These are phyloP conservation scores for Ivindomyrus marchei DNA, from an alignment of 2,113 vertebrate species.

Conservation along the genomic window DNA sequence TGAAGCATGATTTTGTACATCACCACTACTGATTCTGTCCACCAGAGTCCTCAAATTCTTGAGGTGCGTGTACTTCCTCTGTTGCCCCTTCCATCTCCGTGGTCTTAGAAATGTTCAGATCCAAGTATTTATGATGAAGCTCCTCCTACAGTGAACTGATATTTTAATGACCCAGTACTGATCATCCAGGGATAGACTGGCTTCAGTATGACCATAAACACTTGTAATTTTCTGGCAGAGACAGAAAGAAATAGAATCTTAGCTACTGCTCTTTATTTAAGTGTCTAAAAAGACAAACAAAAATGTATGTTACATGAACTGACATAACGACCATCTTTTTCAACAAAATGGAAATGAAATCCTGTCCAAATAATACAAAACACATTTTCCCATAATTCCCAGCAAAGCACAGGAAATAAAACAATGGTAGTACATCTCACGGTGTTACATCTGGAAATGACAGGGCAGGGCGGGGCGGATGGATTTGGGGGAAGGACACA, in stretches of 20 bases:
- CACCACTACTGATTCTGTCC: background rate
- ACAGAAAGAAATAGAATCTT: background rate
- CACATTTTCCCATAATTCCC: background rate
- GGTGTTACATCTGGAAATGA: background rate
- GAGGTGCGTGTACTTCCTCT: background rate
- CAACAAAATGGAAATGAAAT: background rate
- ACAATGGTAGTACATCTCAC: background rate
- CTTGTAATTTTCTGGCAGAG: background rate
- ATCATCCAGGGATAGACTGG: background rate
- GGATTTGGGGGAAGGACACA: background rate
- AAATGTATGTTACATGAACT: background rate
- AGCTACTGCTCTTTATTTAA: background rate
- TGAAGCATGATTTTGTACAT: background rate
- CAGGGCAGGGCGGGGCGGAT: background rate
- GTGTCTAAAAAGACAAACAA: conserved; percentile 6
- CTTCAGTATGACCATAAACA: background rate
- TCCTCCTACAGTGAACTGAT: background rate
- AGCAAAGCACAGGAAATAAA: background rate
- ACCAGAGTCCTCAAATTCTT: background rate
- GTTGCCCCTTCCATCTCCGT: background rate
- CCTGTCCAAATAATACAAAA: conserved; percentile 5
- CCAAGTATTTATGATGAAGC: background rate
- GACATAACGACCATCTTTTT: background rate
- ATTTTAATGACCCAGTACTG: background rate
- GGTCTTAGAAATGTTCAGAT: background rate